Base-by-base conservation (phyloP, 2,888 invertebrate species). In the Epirrhoe alternata region DNA sequence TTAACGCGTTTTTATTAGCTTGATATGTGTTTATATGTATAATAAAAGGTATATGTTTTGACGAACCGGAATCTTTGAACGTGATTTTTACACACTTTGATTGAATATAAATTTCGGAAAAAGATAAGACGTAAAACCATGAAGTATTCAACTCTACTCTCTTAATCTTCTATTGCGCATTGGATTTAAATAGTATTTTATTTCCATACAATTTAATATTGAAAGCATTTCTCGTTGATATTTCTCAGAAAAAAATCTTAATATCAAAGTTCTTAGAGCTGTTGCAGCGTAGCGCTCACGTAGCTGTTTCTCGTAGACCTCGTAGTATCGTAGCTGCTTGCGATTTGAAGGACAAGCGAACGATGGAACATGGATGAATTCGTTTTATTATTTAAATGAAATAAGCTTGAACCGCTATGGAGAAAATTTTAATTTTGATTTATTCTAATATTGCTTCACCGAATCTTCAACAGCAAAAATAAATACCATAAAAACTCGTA, bases 401-500 rank as follows among this genome's bases (percentile, higher is more conserved):
- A 10, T 24, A 24, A 24, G 24, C 3, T 24, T 24, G 24, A 24
- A 24, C 24, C 3, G 24, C 1, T 24, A 24, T 24, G 3, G 24
- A 24, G 38, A 8, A 38, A 38, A 1, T 1, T 3, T 10, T n/a
- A 45, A 1, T 47, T 14, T 14, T 14, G 6, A 16, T 14, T 12
- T 14, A 16, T 16, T 14, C 7, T 24, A 16, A 45, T 14, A 45
- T 4, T 6, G 12, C 24, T 30, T 35, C 16, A 45, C 49, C n/a
- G 61, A 65, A 61, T 66, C 31, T 45, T 35, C 33, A 45, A 51
- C 38, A 42, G 57, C 17, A 10, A 59, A 57, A 53, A 62, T 45
- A 66, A 66, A 63, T 53, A 35, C 16, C 51, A 30, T 30, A 58
- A 61, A 55, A 54, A 45, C 35, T 51, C 62, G 61, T 69, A 65